Conservation (phyloP, 2,797 vertebrate genomes). For the Heteromormyrus szaboi region DNA sequence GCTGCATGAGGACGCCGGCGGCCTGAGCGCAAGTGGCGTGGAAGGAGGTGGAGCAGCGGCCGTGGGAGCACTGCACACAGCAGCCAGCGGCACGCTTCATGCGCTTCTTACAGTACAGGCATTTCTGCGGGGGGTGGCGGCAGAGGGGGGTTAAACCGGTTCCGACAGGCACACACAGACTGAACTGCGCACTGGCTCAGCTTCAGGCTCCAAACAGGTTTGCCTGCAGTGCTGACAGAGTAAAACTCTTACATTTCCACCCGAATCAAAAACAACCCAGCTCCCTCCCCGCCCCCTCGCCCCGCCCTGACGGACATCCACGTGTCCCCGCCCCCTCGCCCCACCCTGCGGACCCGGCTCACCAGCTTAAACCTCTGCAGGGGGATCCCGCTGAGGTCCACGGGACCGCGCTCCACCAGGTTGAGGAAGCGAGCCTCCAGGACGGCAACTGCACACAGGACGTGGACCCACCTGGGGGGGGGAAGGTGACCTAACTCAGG, state of each 20-base stretch:
- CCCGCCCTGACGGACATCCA: neutral
- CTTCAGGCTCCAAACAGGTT: neutral
- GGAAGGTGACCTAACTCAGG: neutral
- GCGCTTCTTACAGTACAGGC: slow-evolving; percentile 85
- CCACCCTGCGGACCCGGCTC: slow-evolving; percentile 33
- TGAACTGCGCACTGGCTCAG: neutral
- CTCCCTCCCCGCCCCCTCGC: neutral
- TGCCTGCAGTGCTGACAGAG: neutral
- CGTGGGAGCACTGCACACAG: slow-evolving; percentile 93
- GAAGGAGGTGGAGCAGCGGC: slow-evolving; percentile 90
- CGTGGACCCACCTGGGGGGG: slow-evolving; percentile 84
- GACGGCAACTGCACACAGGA: slow-evolving; percentile 90
- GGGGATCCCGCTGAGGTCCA: slow-evolving; percentile 88
- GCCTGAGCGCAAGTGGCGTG: slow-evolving; percentile 93
- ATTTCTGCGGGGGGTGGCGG: slow-evolving; percentile 69
- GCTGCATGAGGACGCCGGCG: slow-evolving; percentile 90
- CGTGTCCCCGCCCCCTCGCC: neutral
- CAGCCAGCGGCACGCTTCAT: slow-evolving; percentile 81
- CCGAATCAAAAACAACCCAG: neutral
- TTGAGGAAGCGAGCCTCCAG: slow-evolving; percentile 91
- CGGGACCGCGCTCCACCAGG: slow-evolving; percentile 81
- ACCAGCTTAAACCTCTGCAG: slow-evolving; percentile 90
- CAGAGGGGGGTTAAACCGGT: neutral
- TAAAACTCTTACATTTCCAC: neutral
- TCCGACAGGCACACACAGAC: neutral